phyloP scores from a whole-genome alignment of 1,140 invertebrate species.

The Colletes latitarsis region DNA sequence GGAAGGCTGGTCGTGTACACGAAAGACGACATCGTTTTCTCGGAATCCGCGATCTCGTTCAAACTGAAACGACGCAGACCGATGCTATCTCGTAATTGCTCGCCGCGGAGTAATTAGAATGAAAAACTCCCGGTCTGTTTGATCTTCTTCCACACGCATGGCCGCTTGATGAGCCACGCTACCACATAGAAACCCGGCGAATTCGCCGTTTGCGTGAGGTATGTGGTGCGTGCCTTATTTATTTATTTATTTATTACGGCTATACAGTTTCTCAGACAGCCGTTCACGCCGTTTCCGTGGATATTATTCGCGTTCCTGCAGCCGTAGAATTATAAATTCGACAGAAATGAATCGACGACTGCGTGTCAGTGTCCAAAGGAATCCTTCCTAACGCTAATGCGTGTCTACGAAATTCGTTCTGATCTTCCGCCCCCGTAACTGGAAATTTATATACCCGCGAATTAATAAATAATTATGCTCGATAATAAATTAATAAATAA shows the following conservation, averaged over 20 bases:
- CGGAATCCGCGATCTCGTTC: slow-evolving; percentile 16
- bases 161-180: slow-evolving; percentile 68
- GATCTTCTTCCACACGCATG: slow-evolving; percentile 63
- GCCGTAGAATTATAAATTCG: slow-evolving; percentile 11
- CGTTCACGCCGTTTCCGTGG: background rate
- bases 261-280: slow-evolving; percentile 29
- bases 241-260: slow-evolving; percentile 75
- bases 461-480: too few relatives aligned
- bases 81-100: slow-evolving; percentile 69
- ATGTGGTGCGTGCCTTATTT: slow-evolving; percentile 76
- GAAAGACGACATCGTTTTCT: slow-evolving; percentile 23
- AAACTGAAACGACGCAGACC: slow-evolving; percentile 33
- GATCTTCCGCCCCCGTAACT: background rate
- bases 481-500: background rate
- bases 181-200: slow-evolving; percentile 34
- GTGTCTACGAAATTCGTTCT: slow-evolving; percentile 9
- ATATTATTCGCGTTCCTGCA: background rate
- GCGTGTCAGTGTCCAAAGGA: background rate
- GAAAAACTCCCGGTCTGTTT: slow-evolving; percentile 78
- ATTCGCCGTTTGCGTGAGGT: slow-evolving; percentile 68
- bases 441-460: background rate
- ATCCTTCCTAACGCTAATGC: background rate
- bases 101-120: slow-evolving; percentile 74
- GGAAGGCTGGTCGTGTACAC: background rate
- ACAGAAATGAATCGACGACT: slow-evolving; percentile 22